Evolutionary conservation across 2,888 invertebrate genomes (phyloP).

Genomic region (Yponomeuta evonymella): DNA sequence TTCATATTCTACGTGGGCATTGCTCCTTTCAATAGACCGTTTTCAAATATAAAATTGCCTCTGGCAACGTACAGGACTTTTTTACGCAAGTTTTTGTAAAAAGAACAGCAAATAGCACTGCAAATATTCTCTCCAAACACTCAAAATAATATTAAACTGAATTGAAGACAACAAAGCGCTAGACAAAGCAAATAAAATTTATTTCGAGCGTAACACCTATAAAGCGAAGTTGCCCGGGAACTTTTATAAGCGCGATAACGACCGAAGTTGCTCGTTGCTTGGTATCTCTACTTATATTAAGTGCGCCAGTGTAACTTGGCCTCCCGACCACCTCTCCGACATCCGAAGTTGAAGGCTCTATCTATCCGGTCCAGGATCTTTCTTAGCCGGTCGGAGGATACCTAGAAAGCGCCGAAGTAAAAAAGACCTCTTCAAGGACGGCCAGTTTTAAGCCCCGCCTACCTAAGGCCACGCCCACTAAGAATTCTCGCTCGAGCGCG

Average conservation of each 20-base stretch:
- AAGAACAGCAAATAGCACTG: too few relatives aligned
- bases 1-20: too few relatives aligned
- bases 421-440: conserved; percentile 73
- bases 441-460: conserved; percentile 66
- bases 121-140: neutral
- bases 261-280: conserved; percentile 69
- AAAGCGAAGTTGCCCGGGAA: conserved; percentile 71
- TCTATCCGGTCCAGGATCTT: conserved; percentile 36
- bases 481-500: conserved; percentile 47
- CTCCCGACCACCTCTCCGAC: conserved; percentile 29
- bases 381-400: conserved; percentile 45
- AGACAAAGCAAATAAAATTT: conserved; percentile 69
- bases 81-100: too few relatives aligned
- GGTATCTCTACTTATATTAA: conserved; percentile 67
- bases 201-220: conserved; percentile 74
- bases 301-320: conserved; percentile 40
- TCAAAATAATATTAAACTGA: conserved; percentile 1
- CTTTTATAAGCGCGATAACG: conserved; percentile 75
- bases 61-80: too few relatives aligned
- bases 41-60: too few relatives aligned
- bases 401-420: conserved; percentile 66
- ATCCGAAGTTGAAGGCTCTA: neutral
- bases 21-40: too few relatives aligned
- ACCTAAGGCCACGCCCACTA: conserved; percentile 59
- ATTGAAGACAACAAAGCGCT: conserved; percentile 43